Evolutionary conservation across 2,797 vertebrate species (phyloP).

Genomic region (Rachycentron canadum): DNA sequence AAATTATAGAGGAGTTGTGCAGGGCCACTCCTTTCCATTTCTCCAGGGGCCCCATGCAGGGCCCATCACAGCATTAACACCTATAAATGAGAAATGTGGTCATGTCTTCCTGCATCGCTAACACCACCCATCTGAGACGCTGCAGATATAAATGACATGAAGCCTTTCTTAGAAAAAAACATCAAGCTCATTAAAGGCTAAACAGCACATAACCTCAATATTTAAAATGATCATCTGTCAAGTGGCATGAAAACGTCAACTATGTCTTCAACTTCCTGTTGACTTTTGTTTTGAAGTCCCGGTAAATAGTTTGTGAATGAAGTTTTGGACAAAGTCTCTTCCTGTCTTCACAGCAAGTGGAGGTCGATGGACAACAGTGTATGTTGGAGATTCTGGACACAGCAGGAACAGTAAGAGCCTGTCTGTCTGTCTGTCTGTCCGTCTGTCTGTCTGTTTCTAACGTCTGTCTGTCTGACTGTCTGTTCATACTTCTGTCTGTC

Average conservation of each 20-base stretch:
- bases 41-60: too few species aligned
- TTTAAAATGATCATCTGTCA: background rate
- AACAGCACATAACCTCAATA: too few species aligned
- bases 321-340: background rate
- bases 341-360: slow-evolving; percentile 90
- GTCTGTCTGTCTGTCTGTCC: background rate
- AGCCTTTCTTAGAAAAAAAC: background rate
- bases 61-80: too few species aligned
- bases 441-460: slow-evolving; percentile 8
- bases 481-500: slow-evolving; percentile 16
- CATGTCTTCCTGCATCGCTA: background rate
- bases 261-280: too few species aligned
- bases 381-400: slow-evolving; percentile 98
- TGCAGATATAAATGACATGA: background rate
- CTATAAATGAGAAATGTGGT: background rate
- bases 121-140: background rate
- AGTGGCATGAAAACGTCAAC: too few species aligned
- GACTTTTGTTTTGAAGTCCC: background rate
- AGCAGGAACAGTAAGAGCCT: slow-evolving; percentile 93
- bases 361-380: slow-evolving; percentile 96
- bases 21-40: too few species aligned
- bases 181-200: background rate
- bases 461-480: background rate
- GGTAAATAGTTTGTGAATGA: background rate
- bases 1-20: too few species aligned